phyloP scores from a whole-genome alignment of 1,140 invertebrate genomes.

The Dermatophagoides farinae region DNA sequence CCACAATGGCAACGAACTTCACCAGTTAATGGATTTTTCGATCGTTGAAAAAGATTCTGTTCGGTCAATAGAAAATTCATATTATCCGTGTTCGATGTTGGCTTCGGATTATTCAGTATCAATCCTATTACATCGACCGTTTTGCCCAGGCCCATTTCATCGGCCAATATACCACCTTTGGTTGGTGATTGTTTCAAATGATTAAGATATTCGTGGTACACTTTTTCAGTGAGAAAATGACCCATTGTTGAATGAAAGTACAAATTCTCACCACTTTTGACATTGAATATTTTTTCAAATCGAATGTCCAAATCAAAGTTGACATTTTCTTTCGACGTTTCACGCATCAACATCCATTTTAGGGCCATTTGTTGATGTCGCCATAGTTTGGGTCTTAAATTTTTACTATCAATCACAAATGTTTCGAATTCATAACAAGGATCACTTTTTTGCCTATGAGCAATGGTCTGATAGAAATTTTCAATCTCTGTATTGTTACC shows the following conservation, averaged over 20 bases:
- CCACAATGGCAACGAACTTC: constrained; percentile 20
- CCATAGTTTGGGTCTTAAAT: no score
- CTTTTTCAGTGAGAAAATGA: constrained; percentile 6
- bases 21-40: neutral
- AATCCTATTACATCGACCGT: constrained; percentile 52
- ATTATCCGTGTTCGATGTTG: neutral
- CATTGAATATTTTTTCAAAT: no score
- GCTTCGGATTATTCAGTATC: constrained; percentile 37
- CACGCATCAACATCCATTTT: no score
- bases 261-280: constrained; percentile 16
- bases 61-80: no score
- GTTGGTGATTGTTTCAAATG: neutral
- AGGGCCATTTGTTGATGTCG: no score
- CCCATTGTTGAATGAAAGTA: constrained; percentile 35
- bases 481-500: no score
- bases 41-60: neutral
- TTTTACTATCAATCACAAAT: no score
- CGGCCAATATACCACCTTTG: constrained; percentile 49
- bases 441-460: no score
- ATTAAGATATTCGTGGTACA: neutral
- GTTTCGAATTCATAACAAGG: no score
- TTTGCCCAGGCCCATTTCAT: constrained; percentile 68
- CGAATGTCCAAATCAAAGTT: no score
- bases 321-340: no score
- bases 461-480: no score